Base-by-base conservation (phyloP, 2,888 invertebrate species). In the Mylabris sibirica region DNA sequence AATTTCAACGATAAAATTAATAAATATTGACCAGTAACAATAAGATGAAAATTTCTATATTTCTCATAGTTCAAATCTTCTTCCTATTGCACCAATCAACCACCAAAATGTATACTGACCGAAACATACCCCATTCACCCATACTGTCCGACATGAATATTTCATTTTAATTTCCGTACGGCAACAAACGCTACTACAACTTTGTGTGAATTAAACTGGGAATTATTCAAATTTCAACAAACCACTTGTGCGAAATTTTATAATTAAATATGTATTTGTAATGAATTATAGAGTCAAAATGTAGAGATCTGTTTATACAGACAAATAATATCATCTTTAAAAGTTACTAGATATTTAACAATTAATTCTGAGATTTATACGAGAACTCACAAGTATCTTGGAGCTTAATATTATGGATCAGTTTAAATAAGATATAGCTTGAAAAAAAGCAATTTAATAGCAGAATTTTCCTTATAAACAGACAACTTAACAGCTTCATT, bases 161-260 rank as follows among this genome's bases (percentile, higher is more conserved):
- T 61, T 61, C 24, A 61, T 38, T 61, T 61, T 61, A 61, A 61
- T 61, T 61, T 61, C 61, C 35, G 41, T 38, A 24, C 17, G 61
- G 61, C 6, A 38, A 38, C 61, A 61, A 61, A 61, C 61, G 20
- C 14, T 24, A 53, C 53, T 53, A 53, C 65, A 65, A 65, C 65
- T 65, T 68, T 59, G 68, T 65, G 62, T 62, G 59, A 62, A 41
- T 62, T 59, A 65, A 65, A 68, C 26, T 60, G 57, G 26, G 66
- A 66, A 69, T 66, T 69, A 69, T 69, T 66, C 69, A 69, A 66
- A 69, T 69, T 69, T 66, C 60, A 66, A 60, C 63, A 49, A 35
- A 22, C 12, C 5, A 53, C 63, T 64, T 59, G 64, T 64, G 69
- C 60, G 63, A 69, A 67, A 17, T 44, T 35, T 41, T 57, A 41